Conservation (phyloP, 1,140 invertebrate species). For the Agraylea sexmaculata region DNA sequence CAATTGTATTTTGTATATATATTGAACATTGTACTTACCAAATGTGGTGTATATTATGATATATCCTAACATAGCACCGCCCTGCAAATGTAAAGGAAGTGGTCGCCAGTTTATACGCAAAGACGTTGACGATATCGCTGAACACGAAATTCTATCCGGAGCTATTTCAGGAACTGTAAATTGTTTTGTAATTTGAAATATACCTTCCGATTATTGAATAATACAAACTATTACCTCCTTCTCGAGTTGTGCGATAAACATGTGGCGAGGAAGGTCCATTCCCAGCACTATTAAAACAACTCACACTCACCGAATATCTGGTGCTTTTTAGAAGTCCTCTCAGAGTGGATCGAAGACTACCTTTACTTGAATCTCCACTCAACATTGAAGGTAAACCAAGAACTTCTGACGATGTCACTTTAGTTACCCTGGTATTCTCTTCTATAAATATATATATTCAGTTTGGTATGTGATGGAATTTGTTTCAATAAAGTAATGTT, state of each 20-base stretch:
- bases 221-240: slow-evolving; percentile 51
- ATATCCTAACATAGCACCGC: slow-evolving; percentile 69
- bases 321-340: slow-evolving; percentile 15
- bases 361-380: too few species aligned
- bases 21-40: slow-evolving; percentile 26
- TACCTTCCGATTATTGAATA: not conserved
- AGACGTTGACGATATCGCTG: slow-evolving; percentile 56
- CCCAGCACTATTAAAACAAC: slow-evolving; percentile 78
- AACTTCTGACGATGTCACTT: slow-evolving; percentile 6
- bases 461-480: too few species aligned
- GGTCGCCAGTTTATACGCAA: slow-evolving; percentile 70
- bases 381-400: not conserved
- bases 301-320: slow-evolving; percentile 52
- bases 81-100: slow-evolving; percentile 53
- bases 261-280: slow-evolving; percentile 67
- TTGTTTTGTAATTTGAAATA: too few species aligned
- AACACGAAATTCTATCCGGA: slow-evolving; percentile 53
- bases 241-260: slow-evolving; percentile 70
- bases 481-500: too few species aligned
- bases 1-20: not conserved
- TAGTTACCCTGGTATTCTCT: slow-evolving; percentile 13
- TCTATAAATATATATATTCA: slow-evolving; percentile 13
- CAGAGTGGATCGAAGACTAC: slow-evolving; percentile 9
- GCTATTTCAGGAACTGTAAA: slow-evolving; percentile 52
- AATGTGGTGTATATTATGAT: slow-evolving; percentile 45